These are phyloP conservation scores for Psittacara wagleri DNA, from an alignment of 2,113 vertebrate genomes.

Conservation along the genomic window DNA sequence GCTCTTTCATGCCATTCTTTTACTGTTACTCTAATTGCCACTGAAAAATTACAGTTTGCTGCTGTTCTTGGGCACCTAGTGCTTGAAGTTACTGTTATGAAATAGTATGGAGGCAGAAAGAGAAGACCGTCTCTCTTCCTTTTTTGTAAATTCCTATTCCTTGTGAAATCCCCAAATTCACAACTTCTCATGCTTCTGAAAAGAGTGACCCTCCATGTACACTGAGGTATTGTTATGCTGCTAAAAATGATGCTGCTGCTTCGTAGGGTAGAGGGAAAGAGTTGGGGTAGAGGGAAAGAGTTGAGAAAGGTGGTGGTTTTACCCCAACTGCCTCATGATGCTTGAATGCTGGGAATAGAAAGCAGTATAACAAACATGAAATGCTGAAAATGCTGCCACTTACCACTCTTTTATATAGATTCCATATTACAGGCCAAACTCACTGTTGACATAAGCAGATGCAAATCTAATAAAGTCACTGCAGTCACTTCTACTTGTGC, in stretches of 20 bases:
- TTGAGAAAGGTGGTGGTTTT: neutral
- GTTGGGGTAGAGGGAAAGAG: neutral
- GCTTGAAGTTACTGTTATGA: neutral
- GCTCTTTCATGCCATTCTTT: neutral
- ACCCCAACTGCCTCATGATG: neutral
- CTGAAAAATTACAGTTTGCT: neutral
- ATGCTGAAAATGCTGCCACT: neutral
- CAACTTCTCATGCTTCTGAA: neutral
- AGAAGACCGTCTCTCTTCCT: neutral
- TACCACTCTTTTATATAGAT: conserved; percentile 26
- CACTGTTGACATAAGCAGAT: conserved; percentile 56
- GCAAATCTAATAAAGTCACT: conserved; percentile 63
- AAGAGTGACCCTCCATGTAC: neutral
- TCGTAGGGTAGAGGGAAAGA: neutral
- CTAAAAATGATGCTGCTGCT: neutral
- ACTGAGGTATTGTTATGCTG: neutral
- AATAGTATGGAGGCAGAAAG: neutral
- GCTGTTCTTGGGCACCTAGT: neutral
- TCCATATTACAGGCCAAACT: neutral
- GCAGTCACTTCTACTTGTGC: conserved; percentile 18
- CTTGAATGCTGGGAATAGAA: neutral
- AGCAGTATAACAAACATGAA: neutral
- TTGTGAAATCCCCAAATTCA: neutral
- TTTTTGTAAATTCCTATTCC: neutral
- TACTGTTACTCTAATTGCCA: neutral